Conservation (phyloP, 2,888 invertebrate species). For the Sycophila texana region DNA sequence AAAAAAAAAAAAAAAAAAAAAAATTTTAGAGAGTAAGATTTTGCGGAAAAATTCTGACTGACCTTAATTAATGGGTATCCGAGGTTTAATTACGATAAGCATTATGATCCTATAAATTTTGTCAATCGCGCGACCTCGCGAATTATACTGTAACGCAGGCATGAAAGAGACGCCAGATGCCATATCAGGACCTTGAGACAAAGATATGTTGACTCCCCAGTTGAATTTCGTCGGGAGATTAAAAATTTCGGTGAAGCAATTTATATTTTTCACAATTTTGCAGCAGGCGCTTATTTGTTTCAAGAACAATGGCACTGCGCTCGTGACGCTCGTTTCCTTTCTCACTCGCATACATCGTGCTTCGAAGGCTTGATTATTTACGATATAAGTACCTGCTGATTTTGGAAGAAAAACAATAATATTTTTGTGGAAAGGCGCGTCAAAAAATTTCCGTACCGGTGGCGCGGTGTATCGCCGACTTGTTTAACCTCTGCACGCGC, state of each 20-base stretch:
- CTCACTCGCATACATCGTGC: no score
- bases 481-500: conserved; percentile 20
- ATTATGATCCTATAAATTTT: conserved; percentile 19
- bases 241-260: neutral
- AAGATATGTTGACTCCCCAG: neutral
- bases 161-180: neutral
- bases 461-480: neutral
- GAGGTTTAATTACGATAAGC: conserved; percentile 28
- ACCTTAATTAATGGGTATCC: conserved; percentile 23
- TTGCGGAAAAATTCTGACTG: neutral
- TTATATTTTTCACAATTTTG: no score
- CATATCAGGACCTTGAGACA: conserved; percentile 36
- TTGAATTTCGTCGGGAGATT: conserved; percentile 18
- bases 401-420: no score
- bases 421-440: no score
- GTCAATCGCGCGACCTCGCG: conserved; percentile 14
- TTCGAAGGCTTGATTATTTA: no score
- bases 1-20: no score
- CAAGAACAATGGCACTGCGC: no score
- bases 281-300: no score
- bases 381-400: no score
- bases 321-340: no score
- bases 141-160: neutral
- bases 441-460: no score
- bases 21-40: neutral